Evolutionary conservation across 2,797 vertebrate genomes (phyloP), one percentile per base, ranked within the genome.

Genomic region (Centropyge bicolor): DNA sequence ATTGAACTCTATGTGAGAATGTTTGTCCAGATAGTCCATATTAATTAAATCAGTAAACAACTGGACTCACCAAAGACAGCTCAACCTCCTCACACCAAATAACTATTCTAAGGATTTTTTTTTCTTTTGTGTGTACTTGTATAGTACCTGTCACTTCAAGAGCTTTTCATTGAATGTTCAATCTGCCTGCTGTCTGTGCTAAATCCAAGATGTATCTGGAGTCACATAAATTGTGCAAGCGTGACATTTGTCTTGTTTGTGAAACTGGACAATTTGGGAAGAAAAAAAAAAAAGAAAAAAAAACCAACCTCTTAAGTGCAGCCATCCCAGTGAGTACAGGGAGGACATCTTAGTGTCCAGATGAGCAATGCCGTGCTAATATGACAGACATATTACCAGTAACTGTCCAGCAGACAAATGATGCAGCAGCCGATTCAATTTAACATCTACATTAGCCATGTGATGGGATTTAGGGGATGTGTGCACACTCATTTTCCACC

Each of bases 401-500:
- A 93, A 93, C 82, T 88, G 92, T 92, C 81, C 80, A 55, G 70
- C 78, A 90, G 91, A 93, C 89, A 93, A 95, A 95, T 94, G 92
- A 94, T 92, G 87, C 88, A 77, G 70, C 81, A 91, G 92, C 86
- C 83, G 78, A 95, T 95, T 94, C 90, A 93, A 94, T 95, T 94
- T 93, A 90, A 91, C 92, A 86, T 94, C 89, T 89, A 87, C 90
- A 93, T 95, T 91, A 93, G 94, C 91, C 70, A 68, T 81, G 79
- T 93, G 93, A 95, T 93, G 86, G 85, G 89, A 95, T 94, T 93
- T 92, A 91, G 61, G 57, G 80, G 59, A 76, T 49, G 48, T 84
- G 62, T 70, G 74, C 84, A 74, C 86, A 62, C 78, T 74, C 75
- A 87, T 74, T 86, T 82, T 80, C 82, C 87, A 84, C 41, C 74